Evolutionary conservation across 2,113 vertebrate species (phyloP).

Genomic region (Oxyura jamaicensis): DNA sequence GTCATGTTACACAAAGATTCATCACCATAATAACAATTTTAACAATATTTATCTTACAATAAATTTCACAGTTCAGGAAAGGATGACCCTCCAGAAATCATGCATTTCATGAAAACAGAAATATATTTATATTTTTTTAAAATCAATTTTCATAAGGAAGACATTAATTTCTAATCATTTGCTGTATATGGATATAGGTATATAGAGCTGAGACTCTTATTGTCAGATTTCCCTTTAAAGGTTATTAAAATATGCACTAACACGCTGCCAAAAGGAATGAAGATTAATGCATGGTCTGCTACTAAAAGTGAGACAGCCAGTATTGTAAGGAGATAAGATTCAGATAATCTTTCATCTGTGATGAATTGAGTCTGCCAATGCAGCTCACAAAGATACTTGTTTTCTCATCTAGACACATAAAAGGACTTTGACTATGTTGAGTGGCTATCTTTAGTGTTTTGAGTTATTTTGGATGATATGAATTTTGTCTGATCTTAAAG

Average conservation of each 20-base stretch:
- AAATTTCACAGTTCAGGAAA: background rate
- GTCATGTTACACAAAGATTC: background rate
- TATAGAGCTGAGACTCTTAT: background rate
- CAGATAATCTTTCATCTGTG: background rate
- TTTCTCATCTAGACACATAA: background rate
- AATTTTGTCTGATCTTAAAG: constrained; percentile 9
- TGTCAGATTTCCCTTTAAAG: background rate
- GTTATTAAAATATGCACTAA: constrained; percentile 5
- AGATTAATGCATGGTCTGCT: background rate
- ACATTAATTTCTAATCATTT: background rate
- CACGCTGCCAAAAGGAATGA: background rate
- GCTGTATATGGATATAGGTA: background rate
- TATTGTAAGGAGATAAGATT: background rate
- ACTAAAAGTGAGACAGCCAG: constrained; percentile 3
- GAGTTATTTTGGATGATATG: background rate
- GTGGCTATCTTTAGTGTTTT: background rate
- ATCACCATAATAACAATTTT: background rate
- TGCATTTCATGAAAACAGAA: too few relatives aligned
- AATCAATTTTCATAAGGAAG: background rate
- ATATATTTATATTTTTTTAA: too few relatives aligned
- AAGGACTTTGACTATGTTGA: background rate
- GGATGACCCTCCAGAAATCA: background rate
- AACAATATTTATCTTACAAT: background rate
- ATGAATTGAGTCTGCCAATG: constrained; percentile 14
- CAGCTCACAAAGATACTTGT: background rate